Percentiles rank a stretch among this genome's conserved stretches.
These are phyloP conservation scores for Drosophila burlai DNA, from an alignment of 1,140 invertebrate species.

Conservation along the genomic window DNA sequence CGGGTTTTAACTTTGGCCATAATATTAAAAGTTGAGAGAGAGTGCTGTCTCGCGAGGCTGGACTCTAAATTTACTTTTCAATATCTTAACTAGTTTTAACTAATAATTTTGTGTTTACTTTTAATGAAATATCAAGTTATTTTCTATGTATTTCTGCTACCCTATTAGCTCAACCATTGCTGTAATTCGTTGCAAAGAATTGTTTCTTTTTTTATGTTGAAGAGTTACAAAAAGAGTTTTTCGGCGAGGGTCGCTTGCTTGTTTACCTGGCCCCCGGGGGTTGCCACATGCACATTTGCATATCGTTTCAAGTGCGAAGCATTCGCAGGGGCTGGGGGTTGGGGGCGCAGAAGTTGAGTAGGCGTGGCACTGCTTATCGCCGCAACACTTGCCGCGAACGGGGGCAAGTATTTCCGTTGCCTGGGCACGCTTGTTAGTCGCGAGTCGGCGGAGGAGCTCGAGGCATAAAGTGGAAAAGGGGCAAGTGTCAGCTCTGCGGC, in stretches of 20 bases:
- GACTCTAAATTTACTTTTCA: too few species aligned
- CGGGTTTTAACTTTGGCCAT: too few species aligned
- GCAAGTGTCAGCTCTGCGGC: slow-evolving; percentile 41
- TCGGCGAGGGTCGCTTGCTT: slow-evolving; percentile 46
- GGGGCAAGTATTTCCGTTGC: slow-evolving; percentile 76
- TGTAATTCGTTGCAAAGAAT: slow-evolving; percentile 24
- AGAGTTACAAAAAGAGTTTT: slow-evolving; percentile 35
- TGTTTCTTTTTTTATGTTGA: slow-evolving; percentile 23
- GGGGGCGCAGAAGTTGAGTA: slow-evolving; percentile 18
- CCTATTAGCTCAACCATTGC: background rate
- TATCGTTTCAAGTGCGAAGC: slow-evolving; percentile 65
- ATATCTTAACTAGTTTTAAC: too few species aligned
- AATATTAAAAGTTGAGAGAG: too few species aligned
- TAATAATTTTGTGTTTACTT: too few species aligned
- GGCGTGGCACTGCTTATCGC: slow-evolving; percentile 70
- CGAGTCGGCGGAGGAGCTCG: slow-evolving; percentile 10
- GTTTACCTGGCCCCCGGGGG: slow-evolving; percentile 42
- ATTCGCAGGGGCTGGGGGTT: slow-evolving; percentile 1
- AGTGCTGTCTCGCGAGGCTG: too few species aligned
- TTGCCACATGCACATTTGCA: slow-evolving; percentile 77
- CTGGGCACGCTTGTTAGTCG: slow-evolving; percentile 74
- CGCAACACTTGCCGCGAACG: slow-evolving; percentile 69
- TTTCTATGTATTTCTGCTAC: background rate
- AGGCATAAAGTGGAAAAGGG: slow-evolving; percentile 12
- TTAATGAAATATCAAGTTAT: too few species aligned